Conservation (phyloP, 2,113 vertebrate species). For the Bostrychus sinensis region DNA sequence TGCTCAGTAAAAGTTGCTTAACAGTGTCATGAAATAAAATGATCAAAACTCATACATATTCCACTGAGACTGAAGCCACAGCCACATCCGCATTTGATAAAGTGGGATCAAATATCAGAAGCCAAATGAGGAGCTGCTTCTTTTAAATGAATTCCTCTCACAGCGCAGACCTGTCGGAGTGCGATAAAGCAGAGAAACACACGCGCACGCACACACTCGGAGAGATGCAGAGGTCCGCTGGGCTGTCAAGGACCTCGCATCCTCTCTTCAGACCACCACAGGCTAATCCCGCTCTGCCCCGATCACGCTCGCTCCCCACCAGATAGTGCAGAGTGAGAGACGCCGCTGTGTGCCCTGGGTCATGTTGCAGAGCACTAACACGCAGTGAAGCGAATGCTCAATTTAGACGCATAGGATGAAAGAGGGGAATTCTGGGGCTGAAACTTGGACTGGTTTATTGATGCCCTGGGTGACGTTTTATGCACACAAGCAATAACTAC, state of each 20-base stretch:
- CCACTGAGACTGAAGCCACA: slow-evolving; percentile 17
- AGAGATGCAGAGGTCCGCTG: slow-evolving; percentile 10
- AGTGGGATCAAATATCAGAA: slow-evolving; percentile 46
- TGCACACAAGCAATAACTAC: slow-evolving; percentile 63
- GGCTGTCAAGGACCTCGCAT: slow-evolving; percentile 36
- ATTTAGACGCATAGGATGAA: slow-evolving; percentile 58
- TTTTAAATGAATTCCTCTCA: slow-evolving; percentile 52
- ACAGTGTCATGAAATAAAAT: slow-evolving; percentile 33
- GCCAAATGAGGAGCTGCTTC: slow-evolving; percentile 37
- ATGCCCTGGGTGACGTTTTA: slow-evolving; percentile 58
- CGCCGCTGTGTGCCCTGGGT: slow-evolving; percentile 44
- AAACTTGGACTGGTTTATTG: slow-evolving; percentile 50
- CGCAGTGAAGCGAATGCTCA: slow-evolving; percentile 55
- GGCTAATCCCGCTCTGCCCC: slow-evolving; percentile 50
- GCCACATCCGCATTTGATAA: not conserved
- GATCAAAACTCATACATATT: slow-evolving; percentile 28
- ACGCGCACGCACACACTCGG: not conserved
- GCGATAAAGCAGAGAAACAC: slow-evolving; percentile 47
- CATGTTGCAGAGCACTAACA: slow-evolving; percentile 40
- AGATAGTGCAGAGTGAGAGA: slow-evolving; percentile 40
- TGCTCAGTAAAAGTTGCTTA: slow-evolving; percentile 21
- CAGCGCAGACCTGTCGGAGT: slow-evolving; percentile 44
- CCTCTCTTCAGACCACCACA: slow-evolving; percentile 36
- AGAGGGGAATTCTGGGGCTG: slow-evolving; percentile 33
- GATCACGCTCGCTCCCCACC: slow-evolving; percentile 39